These are phyloP conservation scores for Sthenelais limicola DNA, from an alignment of 2,888 invertebrate species.

Conservation along the genomic window DNA sequence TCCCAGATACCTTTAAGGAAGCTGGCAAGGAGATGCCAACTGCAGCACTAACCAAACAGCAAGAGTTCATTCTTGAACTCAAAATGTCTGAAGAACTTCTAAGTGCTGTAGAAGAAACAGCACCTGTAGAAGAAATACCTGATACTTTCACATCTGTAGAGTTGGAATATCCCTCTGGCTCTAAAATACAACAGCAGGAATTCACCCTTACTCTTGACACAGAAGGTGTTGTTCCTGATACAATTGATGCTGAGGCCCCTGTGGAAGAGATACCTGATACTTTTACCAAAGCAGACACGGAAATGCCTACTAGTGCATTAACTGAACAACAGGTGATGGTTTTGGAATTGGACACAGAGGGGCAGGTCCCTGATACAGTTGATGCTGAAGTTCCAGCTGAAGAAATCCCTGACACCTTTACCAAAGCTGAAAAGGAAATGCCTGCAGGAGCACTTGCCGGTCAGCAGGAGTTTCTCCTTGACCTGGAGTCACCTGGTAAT, in stretches of 20 bases:
- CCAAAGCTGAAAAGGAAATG: not conserved
- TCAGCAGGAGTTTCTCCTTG: too few relatives aligned
- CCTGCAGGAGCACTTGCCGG: too few relatives aligned
- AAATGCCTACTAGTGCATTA: constrained; percentile 40
- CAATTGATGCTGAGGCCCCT: not conserved
- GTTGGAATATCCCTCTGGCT: not conserved
- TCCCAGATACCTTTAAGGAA: not conserved
- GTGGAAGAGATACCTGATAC: constrained; percentile 5
- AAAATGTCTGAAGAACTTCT: not conserved
- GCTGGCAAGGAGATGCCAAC: not conserved
- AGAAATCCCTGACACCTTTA: not conserved
- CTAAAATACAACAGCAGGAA: constrained; percentile 7
- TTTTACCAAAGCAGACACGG: constrained; percentile 38
- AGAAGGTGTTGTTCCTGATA: not conserved
- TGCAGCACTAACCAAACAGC: not conserved
- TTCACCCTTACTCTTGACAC: constrained; percentile 13
- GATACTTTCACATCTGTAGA: not conserved
- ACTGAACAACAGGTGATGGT: constrained; percentile 19
- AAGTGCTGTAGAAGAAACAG: not conserved
- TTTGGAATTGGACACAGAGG: not conserved
- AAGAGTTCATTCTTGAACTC: constrained; percentile 22
- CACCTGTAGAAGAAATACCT: constrained; percentile 10
- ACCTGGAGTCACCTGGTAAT: too few relatives aligned
- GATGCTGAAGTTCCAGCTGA: not conserved
- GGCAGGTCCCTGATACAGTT: not conserved